Percentiles rank a stretch among this genome's conserved stretches.
Evolutionary conservation across 2,113 vertebrate species (phyloP).

Genomic region (Sarotherodon lohbergeri): DNA sequence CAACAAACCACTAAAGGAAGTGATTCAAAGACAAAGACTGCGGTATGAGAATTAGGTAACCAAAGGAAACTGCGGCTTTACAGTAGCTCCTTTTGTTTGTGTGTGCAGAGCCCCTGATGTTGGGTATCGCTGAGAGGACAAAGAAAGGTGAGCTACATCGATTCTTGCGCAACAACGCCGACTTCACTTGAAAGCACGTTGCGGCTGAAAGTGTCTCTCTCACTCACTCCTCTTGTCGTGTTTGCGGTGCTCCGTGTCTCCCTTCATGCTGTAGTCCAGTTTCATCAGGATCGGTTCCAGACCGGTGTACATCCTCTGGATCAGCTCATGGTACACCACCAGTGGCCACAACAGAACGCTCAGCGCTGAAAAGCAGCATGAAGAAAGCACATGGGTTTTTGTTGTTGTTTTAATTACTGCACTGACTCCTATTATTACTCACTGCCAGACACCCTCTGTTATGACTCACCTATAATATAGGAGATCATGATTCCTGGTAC

Average conservation of each 20-base stretch:
- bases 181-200: neutral
- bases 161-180: neutral
- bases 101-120: neutral
- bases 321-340: slow-evolving; percentile 96
- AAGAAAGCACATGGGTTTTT: rapidly evolving
- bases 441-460: neutral
- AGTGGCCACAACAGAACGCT: slow-evolving; percentile 95
- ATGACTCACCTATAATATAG: slow-evolving; percentile 92
- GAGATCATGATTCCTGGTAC: slow-evolving; percentile 99
- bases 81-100: neutral
- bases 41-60: neutral
- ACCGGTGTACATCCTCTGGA: slow-evolving; percentile 97
- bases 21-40: neutral
- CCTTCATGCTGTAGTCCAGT: slow-evolving; percentile 99
- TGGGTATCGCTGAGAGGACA: neutral
- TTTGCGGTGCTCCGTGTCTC: slow-evolving; percentile 85
- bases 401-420: neutral
- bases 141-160: neutral
- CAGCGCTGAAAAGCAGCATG: slow-evolving; percentile 70
- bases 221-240: slow-evolving; percentile 95
- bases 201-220: neutral
- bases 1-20: neutral
- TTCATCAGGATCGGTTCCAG: slow-evolving; percentile 97
- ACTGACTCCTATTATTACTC: neutral
- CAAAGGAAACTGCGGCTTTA: neutral